phyloP scores from a whole-genome alignment of 2,797 vertebrate species.

The Rhinatrema bivittatum region DNA sequence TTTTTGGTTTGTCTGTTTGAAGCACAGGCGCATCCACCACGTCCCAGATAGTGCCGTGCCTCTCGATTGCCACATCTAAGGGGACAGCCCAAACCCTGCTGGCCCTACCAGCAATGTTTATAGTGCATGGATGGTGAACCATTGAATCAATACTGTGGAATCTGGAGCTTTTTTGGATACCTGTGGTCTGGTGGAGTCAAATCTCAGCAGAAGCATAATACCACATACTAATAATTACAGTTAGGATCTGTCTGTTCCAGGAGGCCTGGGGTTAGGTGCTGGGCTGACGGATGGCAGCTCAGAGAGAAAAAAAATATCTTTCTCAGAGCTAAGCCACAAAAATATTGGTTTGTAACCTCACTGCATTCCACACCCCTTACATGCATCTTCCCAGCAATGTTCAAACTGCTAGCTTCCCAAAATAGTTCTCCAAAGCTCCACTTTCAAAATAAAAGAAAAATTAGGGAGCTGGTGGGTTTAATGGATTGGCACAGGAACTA shows the following conservation, averaged over 20 bases:
- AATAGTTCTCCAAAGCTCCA: background rate
- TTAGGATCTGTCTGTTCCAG: background rate
- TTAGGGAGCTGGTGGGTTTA: too few relatives aligned
- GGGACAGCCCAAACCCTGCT: background rate
- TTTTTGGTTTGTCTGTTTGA: too few relatives aligned
- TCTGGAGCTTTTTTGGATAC: conserved; percentile 28
- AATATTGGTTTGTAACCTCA: background rate
- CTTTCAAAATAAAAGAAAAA: too few relatives aligned
- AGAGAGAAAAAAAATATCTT: background rate
- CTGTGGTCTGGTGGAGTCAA: conserved; percentile 25
- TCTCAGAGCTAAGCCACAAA: background rate
- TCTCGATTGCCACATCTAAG: background rate
- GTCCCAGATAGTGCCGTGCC: background rate
- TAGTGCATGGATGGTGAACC: conserved; percentile 8
- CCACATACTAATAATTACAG: conserved; percentile 6
- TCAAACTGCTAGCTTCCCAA: background rate
- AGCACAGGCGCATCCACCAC: too few relatives aligned
- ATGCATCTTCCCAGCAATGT: background rate
- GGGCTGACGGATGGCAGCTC: background rate
- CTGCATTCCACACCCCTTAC: background rate
- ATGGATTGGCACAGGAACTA: too few relatives aligned
- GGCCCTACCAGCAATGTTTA: background rate
- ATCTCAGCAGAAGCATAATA: conserved; percentile 2
- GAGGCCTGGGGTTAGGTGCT: background rate
- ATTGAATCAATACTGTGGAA: conserved; percentile 8